These are phyloP conservation scores for Pseudois nayaur DNA, from an alignment of 2,113 vertebrate genomes.

Conservation along the genomic window DNA sequence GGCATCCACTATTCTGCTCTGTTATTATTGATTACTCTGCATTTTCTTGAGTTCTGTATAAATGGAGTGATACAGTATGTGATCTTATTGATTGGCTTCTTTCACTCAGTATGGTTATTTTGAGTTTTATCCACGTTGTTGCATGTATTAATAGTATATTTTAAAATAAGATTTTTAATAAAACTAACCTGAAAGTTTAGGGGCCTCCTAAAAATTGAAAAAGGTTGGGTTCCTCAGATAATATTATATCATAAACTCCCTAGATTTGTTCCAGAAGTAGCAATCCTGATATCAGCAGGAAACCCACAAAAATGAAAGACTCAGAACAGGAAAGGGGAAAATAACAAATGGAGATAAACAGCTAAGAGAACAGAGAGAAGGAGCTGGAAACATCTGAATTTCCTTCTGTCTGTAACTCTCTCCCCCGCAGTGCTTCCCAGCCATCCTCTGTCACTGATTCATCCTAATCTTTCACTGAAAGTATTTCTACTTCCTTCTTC, in stretches of 20 bases:
- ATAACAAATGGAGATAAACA: neutral
- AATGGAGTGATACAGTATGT: neutral
- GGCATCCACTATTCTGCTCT: neutral
- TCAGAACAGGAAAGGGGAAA: neutral
- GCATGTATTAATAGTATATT: neutral
- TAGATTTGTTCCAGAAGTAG: constrained; percentile 3
- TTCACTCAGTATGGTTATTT: neutral
- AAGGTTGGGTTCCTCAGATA: neutral
- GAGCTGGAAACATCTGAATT: neutral
- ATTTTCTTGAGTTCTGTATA: neutral
- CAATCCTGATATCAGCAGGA: neutral
- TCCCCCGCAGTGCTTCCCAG: neutral
- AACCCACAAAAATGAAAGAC: neutral
- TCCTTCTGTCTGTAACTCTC: neutral
- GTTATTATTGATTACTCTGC: neutral
- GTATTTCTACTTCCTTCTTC: neutral
- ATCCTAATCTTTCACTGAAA: neutral
- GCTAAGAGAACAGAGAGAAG: neutral
- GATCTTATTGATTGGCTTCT: neutral
- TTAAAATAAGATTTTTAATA: neutral
- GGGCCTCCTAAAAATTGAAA: neutral
- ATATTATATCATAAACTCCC: neutral
- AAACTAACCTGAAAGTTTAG: neutral
- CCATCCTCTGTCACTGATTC: neutral
- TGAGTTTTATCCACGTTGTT: neutral